Conservation (phyloP, 2,113 vertebrate genomes). For the Dromiciops gliroides region DNA sequence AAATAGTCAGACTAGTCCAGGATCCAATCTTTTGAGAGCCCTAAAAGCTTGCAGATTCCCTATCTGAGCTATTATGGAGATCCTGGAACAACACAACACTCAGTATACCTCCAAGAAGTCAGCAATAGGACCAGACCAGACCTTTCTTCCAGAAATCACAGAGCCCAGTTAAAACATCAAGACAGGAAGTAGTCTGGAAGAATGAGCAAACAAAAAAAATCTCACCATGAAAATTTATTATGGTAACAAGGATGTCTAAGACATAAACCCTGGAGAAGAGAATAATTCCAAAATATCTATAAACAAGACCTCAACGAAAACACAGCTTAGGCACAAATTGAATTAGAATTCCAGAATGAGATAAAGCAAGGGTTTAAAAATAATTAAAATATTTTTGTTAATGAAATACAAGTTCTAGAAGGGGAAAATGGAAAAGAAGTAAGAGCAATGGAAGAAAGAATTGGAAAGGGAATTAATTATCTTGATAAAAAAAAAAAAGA, state of each 20-base stretch:
- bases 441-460: too few relatives aligned
- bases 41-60: background rate
- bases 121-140: background rate
- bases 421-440: too few relatives aligned
- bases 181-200: background rate
- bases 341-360: background rate
- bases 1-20: too few relatives aligned
- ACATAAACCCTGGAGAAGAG: background rate
- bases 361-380: background rate
- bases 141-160: background rate
- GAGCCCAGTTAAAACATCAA: background rate
- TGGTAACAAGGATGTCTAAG: background rate
- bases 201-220: background rate
- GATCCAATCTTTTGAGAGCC: background rate
- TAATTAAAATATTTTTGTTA: background rate
- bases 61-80: background rate
- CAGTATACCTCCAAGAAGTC: background rate
- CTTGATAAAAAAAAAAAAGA: too few relatives aligned
- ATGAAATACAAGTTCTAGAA: background rate
- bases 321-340: background rate
- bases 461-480: too few relatives aligned
- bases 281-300: background rate
- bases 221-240: background rate
- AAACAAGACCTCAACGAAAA: background rate
- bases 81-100: background rate